phyloP scores from a whole-genome alignment of 2,113 vertebrate genomes.

The Cyanoramphus novaezelandiae region DNA sequence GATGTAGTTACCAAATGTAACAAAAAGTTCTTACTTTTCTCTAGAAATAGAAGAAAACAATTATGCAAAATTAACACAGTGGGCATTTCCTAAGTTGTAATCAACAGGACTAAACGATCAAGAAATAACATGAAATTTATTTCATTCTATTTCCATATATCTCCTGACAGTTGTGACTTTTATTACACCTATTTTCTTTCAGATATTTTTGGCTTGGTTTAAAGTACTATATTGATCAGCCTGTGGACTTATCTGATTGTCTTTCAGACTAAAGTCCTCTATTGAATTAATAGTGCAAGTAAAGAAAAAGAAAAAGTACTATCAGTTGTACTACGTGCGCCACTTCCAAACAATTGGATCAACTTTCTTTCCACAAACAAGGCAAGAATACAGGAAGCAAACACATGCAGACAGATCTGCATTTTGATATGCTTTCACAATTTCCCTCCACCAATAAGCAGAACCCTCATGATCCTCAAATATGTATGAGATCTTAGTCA shows the following conservation, averaged over 20 bases:
- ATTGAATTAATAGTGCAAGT: background rate
- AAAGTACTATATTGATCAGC: background rate
- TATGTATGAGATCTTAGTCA: background rate
- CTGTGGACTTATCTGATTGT: conserved; percentile 9
- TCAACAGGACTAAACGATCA: background rate
- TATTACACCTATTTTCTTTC: background rate
- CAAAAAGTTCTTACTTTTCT: background rate
- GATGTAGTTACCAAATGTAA: background rate
- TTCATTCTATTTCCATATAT: background rate
- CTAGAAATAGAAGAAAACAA: background rate
- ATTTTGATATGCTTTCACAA: background rate
- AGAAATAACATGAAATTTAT: background rate
- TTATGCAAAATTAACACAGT: background rate
- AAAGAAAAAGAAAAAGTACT: background rate
- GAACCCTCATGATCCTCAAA: background rate
- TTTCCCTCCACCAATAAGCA: background rate
- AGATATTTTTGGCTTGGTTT: background rate
- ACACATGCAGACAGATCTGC: background rate
- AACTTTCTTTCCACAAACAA: background rate
- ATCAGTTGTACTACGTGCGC: background rate
- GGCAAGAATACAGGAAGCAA: background rate
- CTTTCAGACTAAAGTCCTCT: background rate
- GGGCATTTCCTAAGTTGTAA: background rate
- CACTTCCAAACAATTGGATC: background rate
- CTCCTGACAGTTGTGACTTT: background rate